A percentile compares a stretch with the other conserved stretches of the same genome.
Conservation (phyloP, 2,888 invertebrate genomes). For the Drosophila mayaguana region DNA sequence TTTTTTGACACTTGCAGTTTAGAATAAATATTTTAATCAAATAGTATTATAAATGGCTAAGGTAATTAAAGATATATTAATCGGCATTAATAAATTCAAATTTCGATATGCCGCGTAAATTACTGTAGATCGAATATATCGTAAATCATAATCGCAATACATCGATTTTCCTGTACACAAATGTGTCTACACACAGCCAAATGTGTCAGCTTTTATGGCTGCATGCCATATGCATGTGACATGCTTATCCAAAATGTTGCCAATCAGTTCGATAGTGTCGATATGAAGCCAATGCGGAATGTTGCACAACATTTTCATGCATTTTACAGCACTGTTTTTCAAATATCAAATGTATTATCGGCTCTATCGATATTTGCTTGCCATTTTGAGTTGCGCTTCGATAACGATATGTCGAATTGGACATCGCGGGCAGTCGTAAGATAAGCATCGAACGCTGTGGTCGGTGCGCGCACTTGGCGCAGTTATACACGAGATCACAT, state of each 20-base stretch:
- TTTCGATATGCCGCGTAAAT: background rate
- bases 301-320: constrained; percentile 2
- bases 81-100: background rate
- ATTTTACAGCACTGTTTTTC: constrained; percentile 22
- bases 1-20: too few species aligned
- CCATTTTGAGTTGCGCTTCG: constrained; percentile 42
- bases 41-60: too few species aligned
- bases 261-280: background rate
- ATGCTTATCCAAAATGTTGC: background rate
- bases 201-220: background rate
- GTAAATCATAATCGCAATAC: background rate
- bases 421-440: constrained; percentile 51
- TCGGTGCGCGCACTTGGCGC: constrained; percentile 47
- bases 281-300: constrained; percentile 1
- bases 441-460: constrained; percentile 42
- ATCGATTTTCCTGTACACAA: background rate
- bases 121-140: background rate
- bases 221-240: background rate
- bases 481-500: constrained; percentile 30
- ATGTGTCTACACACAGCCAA: background rate
- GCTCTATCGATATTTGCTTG: constrained; percentile 22
- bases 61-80: too few species aligned
- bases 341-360: constrained; percentile 14
- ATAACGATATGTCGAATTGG: constrained; percentile 45
- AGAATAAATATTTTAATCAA: too few species aligned